Conservation (phyloP, 2,113 vertebrate species). For the Solea solea region DNA sequence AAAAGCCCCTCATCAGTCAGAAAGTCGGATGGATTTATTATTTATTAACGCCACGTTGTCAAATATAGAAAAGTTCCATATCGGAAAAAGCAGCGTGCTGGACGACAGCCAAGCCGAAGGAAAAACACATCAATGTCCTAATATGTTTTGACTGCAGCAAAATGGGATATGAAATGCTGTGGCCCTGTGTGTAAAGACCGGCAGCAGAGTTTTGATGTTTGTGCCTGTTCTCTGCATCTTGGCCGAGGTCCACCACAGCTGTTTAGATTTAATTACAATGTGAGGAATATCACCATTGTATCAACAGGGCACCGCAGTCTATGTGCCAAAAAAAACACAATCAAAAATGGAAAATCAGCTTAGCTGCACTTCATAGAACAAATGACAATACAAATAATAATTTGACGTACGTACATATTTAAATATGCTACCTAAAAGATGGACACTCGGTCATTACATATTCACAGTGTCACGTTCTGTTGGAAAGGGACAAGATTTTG, state of each 20-base stretch:
- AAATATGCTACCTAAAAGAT: not conserved
- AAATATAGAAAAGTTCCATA: conserved; percentile 7
- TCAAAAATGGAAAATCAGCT: conserved; percentile 4
- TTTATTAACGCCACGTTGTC: not conserved
- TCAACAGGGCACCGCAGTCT: conserved; percentile 8
- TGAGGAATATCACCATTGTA: conserved; percentile 25
- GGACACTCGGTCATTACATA: too few species aligned
- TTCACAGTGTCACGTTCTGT: too few species aligned
- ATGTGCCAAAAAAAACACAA: conserved; percentile 11
- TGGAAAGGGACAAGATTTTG: too few species aligned
- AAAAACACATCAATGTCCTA: not conserved
- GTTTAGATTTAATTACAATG: conserved; percentile 55
- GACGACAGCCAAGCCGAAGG: not conserved
- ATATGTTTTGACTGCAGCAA: conserved; percentile 7
- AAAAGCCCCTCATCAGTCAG: not conserved
- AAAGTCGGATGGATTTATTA: not conserved
- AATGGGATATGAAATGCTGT: not conserved
- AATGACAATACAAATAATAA: too few species aligned
- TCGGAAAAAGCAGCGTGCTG: not conserved
- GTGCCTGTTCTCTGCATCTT: conserved; percentile 1
- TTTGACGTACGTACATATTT: not conserved
- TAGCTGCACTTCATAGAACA: too few species aligned
- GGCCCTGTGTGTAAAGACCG: too few species aligned
- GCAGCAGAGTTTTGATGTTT: conserved; percentile 1
- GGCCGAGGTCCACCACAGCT: conserved; percentile 18